A percentile compares a stretch with the other conserved stretches of the same genome.
Evolutionary conservation across 2,113 vertebrate genomes (phyloP).

Genomic region (Ageneiosus marmoratus): DNA sequence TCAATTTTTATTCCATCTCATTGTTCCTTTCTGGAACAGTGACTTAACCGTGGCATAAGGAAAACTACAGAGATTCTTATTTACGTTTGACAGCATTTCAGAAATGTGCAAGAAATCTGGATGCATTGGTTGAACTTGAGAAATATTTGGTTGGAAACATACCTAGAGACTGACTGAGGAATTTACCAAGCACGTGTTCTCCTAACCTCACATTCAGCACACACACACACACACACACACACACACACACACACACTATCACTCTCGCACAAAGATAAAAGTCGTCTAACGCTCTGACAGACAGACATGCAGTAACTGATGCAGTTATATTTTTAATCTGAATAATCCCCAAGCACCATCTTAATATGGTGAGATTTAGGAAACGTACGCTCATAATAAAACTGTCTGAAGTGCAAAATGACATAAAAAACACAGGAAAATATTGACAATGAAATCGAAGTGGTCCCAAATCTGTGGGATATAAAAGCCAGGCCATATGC

Average conservation of each 20-base stretch:
- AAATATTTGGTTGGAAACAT: constrained; percentile 4
- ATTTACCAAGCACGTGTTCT: constrained; percentile 26
- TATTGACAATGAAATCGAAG: not conserved
- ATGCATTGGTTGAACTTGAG: not conserved
- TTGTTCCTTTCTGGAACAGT: not conserved
- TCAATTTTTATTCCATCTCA: not conserved
- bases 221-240: constrained; percentile 58
- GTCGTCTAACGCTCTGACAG: constrained; percentile 15
- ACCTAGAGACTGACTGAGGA: constrained; percentile 10
- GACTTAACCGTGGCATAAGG: not conserved
- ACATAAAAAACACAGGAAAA: not conserved
- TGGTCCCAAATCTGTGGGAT: constrained; percentile 1
- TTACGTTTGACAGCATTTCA: not conserved
- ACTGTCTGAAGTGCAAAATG: not conserved
- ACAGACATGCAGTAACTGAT: not conserved
- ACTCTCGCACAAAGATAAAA: constrained; percentile 31
- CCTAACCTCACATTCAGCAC: constrained; percentile 13
- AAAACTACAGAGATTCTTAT: not conserved
- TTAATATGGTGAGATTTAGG: constrained; percentile 15
- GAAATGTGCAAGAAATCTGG: constrained; percentile 1
- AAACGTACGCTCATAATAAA: not conserved
- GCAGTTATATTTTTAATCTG: constrained; percentile 7
- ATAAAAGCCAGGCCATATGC: not conserved
- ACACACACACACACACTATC: constrained; percentile 38
- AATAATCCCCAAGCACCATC: constrained; percentile 14